Conservation (phyloP, 64 coral and sea anemone genomes). For the Acropora yongei region DNA sequence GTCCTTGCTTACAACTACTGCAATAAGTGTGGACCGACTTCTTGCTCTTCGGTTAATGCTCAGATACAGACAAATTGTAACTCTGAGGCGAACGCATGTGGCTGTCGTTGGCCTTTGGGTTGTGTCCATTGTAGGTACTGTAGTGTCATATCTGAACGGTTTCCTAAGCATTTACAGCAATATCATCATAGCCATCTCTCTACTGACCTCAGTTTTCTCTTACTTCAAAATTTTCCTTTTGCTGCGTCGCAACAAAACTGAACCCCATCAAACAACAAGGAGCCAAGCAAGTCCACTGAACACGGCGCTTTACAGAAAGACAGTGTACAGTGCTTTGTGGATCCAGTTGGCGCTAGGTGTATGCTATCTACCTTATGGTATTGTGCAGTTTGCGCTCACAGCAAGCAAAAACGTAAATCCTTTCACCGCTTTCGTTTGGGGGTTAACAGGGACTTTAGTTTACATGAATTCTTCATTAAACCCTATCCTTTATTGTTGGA, state of each 20-base stretch:
- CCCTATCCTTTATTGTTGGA: neutral
- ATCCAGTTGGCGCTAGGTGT: neutral
- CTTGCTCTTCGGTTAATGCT: neutral
- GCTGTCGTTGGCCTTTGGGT: neutral
- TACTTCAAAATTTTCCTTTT: neutral
- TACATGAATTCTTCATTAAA: constrained; percentile 3
- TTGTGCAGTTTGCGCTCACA: neutral
- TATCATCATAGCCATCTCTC: neutral
- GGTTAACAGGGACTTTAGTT: neutral
- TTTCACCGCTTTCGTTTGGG: neutral
- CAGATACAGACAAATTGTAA: constrained; percentile 10
- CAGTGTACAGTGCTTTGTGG: constrained; percentile 9
- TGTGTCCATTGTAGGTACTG: neutral
- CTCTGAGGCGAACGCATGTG: neutral
- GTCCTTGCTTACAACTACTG: neutral
- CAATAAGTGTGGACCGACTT: constrained; percentile 30
- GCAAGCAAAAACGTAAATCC: too few relatives aligned
- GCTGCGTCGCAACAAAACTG: neutral
- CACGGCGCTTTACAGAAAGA: constrained; percentile 20
- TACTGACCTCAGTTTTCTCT: neutral
- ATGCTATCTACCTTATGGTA: neutral
- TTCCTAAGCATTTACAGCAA: neutral
- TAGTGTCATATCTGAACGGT: neutral
- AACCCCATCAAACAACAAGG: neutral
- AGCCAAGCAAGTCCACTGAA: neutral